These are phyloP conservation scores for Dorcus parallelipipedus DNA, from an alignment of 2,888 invertebrate species.

Conservation along the genomic window DNA sequence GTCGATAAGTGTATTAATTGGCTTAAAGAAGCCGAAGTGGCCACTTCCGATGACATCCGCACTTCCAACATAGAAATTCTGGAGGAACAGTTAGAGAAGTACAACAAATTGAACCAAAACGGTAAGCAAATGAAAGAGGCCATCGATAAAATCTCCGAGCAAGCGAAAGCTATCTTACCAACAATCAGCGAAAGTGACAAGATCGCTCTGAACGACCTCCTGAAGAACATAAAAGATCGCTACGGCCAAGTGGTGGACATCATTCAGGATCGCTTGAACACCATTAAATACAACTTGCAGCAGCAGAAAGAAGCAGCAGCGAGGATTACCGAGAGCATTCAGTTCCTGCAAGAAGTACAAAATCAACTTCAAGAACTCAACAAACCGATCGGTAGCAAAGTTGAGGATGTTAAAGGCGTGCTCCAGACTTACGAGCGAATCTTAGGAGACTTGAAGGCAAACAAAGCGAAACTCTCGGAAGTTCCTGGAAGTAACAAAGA, in stretches of 20 bases:
- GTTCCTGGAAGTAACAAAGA: slow-evolving; percentile 75
- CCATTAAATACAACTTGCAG: slow-evolving; percentile 72
- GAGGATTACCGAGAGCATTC: slow-evolving; percentile 73
- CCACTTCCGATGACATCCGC: slow-evolving; percentile 76
- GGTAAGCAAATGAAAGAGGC: slow-evolving; percentile 67
- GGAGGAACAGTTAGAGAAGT: slow-evolving; percentile 85
- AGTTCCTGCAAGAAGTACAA: slow-evolving; percentile 79
- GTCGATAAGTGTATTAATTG: slow-evolving; percentile 80
- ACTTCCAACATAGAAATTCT: slow-evolving; percentile 77
- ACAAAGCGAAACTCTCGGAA: slow-evolving; percentile 73
- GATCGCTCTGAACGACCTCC: slow-evolving; percentile 74
- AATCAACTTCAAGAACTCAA: slow-evolving; percentile 77
- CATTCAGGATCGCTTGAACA: slow-evolving; percentile 71
- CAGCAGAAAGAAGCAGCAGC: slow-evolving; percentile 79
- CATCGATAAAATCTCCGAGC: slow-evolving; percentile 72
- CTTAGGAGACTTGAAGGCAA: slow-evolving; percentile 71
- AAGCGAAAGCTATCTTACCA: slow-evolving; percentile 75
- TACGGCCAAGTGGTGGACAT: slow-evolving; percentile 70
- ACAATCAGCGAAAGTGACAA: slow-evolving; percentile 83
- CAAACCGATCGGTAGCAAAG: slow-evolving; percentile 81
- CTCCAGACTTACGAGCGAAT: slow-evolving; percentile 75
- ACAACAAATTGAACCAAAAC: slow-evolving; percentile 73
- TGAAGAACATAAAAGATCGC: slow-evolving; percentile 75
- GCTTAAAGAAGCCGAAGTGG: slow-evolving; percentile 87
- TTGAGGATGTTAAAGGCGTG: slow-evolving; percentile 86